Percentiles rank a stretch among this genome's conserved stretches.
Conservation (phyloP, 2,888 invertebrate species). For the Biston stratarius region DNA sequence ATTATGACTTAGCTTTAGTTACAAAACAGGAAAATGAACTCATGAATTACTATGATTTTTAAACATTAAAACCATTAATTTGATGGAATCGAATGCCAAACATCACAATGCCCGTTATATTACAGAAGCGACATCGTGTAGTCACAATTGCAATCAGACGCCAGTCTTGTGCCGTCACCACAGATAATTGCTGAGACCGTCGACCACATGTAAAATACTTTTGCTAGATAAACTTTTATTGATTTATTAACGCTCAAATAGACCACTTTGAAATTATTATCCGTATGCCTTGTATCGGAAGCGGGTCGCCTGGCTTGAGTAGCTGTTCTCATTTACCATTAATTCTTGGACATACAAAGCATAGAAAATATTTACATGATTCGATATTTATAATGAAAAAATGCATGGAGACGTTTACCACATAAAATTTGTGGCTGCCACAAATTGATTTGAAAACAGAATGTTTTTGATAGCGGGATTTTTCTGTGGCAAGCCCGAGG, state of each 20-base stretch:
- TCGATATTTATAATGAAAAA: too few relatives aligned
- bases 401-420: too few relatives aligned
- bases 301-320: not conserved
- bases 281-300: too few relatives aligned
- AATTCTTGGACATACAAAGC: not conserved
- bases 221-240: not conserved
- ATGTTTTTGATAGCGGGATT: too few relatives aligned
- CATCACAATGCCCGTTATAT: conserved; percentile 30
- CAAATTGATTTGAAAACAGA: too few relatives aligned
- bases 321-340: not conserved
- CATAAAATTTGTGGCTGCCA: too few relatives aligned
- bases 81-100: conserved; percentile 17
- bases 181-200: conserved; percentile 28
- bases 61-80: conserved; percentile 2
- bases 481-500: too few relatives aligned
- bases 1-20: not conserved
- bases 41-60: conserved; percentile 2
- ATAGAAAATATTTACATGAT: too few relatives aligned
- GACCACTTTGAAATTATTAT: too few relatives aligned
- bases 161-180: conserved; percentile 39
- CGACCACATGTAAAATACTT: conserved; percentile 32
- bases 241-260: not conserved
- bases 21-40: conserved; percentile 6
- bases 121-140: conserved; percentile 33
- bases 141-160: conserved; percentile 18